Percentiles rank a stretch among this genome's conserved stretches.
phyloP scores from a whole-genome alignment of 2,888 invertebrate genomes.

The Synanthedon myopaeformis region DNA sequence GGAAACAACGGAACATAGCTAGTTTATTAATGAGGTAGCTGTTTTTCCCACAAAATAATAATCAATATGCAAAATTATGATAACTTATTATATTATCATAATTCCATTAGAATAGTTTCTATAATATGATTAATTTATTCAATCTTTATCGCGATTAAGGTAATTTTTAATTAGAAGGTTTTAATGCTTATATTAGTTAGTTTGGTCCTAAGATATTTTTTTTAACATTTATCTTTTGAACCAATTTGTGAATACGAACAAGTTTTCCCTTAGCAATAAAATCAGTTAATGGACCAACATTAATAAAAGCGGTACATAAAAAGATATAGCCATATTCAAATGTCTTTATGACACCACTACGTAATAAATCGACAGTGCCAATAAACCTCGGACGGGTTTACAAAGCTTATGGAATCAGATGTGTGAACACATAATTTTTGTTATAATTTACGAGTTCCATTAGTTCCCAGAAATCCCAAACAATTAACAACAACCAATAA shows the following conservation, averaged over 20 bases:
- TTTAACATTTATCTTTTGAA: slow-evolving; percentile 27
- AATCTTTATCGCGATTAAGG: too few relatives aligned
- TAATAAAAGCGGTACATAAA: slow-evolving; percentile 48
- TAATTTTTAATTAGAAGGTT: neutral
- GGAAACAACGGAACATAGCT: too few relatives aligned
- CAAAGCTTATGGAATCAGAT: slow-evolving; percentile 23
- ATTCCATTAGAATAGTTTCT: too few relatives aligned
- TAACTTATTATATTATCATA: too few relatives aligned
- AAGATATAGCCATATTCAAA: slow-evolving; percentile 35
- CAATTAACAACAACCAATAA: neutral
- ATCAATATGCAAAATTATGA: too few relatives aligned
- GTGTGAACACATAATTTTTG: slow-evolving; percentile 1
- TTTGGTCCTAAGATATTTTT: neutral
- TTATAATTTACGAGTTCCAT: neutral
- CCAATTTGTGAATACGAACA: slow-evolving; percentile 51
- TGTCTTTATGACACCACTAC: slow-evolving; percentile 30
- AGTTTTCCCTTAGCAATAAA: slow-evolving; percentile 43
- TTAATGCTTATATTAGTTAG: neutral
- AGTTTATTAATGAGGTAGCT: too few relatives aligned
- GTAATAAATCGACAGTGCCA: slow-evolving; percentile 29
- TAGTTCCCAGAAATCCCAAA: neutral
- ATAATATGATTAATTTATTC: too few relatives aligned
- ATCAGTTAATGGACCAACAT: slow-evolving; percentile 52
- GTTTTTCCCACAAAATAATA: too few relatives aligned
- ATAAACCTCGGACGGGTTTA: slow-evolving; percentile 25